These are phyloP conservation scores for Chelonus insularis DNA, from an alignment of 1,140 invertebrate species.

Conservation along the genomic window DNA sequence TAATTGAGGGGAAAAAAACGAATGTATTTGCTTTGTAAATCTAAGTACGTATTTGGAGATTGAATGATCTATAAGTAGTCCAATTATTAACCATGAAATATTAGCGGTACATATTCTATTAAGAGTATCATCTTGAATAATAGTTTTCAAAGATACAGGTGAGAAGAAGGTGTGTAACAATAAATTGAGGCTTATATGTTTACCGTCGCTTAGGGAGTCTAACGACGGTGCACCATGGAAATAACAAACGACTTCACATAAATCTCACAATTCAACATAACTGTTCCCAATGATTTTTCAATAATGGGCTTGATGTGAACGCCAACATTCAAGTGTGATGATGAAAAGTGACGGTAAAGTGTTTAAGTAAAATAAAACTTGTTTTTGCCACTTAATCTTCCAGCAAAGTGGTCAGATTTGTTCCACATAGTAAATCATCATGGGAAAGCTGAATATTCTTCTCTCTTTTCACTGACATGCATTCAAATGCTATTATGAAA, in stretches of 20 bases:
- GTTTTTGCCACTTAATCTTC: no score
- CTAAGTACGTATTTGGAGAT: no score
- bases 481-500: not conserved
- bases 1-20: no score
- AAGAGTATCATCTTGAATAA: not conserved
- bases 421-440: not conserved
- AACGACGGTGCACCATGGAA: not conserved
- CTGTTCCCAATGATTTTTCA: slow-evolving; percentile 11
- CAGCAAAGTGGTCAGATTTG: slow-evolving; percentile 1
- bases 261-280: slow-evolving; percentile 29
- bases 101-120: no score
- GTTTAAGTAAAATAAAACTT: slow-evolving; percentile 11
- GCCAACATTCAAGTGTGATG: slow-evolving; percentile 17
- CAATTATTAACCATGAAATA: no score
- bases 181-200: slow-evolving; percentile 55
- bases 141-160: slow-evolving; percentile 39
- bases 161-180: slow-evolving; percentile 45
- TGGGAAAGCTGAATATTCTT: not conserved
- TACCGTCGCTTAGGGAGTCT: slow-evolving; percentile 35
- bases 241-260: slow-evolving; percentile 29
- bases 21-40: no score
- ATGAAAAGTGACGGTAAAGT: slow-evolving; percentile 25
- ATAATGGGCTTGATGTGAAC: slow-evolving; percentile 22
- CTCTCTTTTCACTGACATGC: not conserved
- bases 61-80: no score